Evolutionary conservation across 1,140 invertebrate species (phyloP).

Genomic region (Ceratoteleas bidentatus): DNA sequence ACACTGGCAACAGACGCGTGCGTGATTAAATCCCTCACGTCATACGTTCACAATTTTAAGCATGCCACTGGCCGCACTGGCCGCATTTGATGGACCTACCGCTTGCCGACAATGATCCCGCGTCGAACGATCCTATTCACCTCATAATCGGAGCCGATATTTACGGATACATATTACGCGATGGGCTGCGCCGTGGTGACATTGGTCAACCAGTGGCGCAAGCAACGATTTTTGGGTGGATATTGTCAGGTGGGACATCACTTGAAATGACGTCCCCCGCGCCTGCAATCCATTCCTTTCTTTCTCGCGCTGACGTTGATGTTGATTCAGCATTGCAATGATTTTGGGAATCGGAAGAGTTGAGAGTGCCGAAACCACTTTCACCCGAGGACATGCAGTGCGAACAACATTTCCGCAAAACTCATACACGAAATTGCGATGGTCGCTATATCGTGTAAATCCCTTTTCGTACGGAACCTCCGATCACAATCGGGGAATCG

Average conservation of each 20-base stretch:
- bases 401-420: background rate
- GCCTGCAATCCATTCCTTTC: background rate
- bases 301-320: background rate
- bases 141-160: slow-evolving; percentile 1
- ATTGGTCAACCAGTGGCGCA: slow-evolving; percentile 3
- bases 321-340: background rate
- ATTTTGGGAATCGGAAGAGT: background rate
- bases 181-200: background rate
- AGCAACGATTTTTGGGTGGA: slow-evolving; percentile 15
- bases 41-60: background rate
- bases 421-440: background rate
- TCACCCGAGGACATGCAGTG: background rate
- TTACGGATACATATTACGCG: slow-evolving; percentile 1
- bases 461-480: background rate
- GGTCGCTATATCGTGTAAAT: background rate
- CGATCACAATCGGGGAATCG: slow-evolving; percentile 3
- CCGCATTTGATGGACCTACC: background rate
- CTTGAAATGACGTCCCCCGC: background rate
- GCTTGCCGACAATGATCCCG: slow-evolving; percentile 1
- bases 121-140: background rate
- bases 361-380: background rate
- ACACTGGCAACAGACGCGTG: slow-evolving; percentile 1
- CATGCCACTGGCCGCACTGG: background rate
- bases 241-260: background rate
- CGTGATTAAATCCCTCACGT: background rate